Evolutionary conservation across 2,797 vertebrate genomes (phyloP).

Genomic region (Sebastes paucispinis): DNA sequence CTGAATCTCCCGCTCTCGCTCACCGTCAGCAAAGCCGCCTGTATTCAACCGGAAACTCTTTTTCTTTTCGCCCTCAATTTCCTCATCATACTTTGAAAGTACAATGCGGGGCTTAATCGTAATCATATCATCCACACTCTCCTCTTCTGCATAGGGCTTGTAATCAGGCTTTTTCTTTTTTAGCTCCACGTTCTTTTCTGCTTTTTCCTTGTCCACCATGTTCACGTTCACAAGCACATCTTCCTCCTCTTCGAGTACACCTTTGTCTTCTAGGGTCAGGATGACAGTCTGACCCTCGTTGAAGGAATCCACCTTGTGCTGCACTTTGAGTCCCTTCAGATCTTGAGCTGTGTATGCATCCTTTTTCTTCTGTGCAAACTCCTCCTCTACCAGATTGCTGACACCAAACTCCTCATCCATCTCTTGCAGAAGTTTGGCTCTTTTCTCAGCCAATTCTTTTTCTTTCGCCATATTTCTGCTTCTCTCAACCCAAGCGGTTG

Average conservation of each 20-base stretch:
- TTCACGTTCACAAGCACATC: conserved; percentile 91
- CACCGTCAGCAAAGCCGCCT: conserved; percentile 85
- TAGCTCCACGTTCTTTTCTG: conserved; percentile 91
- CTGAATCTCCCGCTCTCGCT: conserved; percentile 88
- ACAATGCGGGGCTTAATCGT: conserved; percentile 81
- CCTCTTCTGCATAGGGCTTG: conserved; percentile 90
- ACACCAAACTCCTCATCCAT: conserved; percentile 96
- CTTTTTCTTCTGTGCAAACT: conserved; percentile 86
- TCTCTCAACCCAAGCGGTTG: conserved; percentile 89
- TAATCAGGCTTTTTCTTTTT: conserved; percentile 93
- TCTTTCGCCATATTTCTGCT: conserved; percentile 88
- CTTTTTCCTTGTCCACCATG: conserved; percentile 90
- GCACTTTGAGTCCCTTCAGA: conserved; percentile 91
- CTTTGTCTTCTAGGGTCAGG: conserved; percentile 92
- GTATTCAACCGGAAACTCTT: conserved; percentile 87
- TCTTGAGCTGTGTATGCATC: conserved; percentile 84
- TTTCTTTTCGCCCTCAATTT: conserved; percentile 92
- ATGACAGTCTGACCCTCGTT: conserved; percentile 87
- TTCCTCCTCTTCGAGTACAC: conserved; percentile 87
- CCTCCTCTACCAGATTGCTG: conserved; percentile 91
- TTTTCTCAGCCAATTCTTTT: conserved; percentile 92
- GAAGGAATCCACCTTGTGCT: conserved; percentile 91
- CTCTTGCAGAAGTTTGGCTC: conserved; percentile 91
- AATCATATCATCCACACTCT: conserved; percentile 90
- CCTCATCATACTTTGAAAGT: conserved; percentile 92